Evolutionary conservation across 2,113 vertebrate genomes (phyloP).

Genomic region (Trogon surrucura): DNA sequence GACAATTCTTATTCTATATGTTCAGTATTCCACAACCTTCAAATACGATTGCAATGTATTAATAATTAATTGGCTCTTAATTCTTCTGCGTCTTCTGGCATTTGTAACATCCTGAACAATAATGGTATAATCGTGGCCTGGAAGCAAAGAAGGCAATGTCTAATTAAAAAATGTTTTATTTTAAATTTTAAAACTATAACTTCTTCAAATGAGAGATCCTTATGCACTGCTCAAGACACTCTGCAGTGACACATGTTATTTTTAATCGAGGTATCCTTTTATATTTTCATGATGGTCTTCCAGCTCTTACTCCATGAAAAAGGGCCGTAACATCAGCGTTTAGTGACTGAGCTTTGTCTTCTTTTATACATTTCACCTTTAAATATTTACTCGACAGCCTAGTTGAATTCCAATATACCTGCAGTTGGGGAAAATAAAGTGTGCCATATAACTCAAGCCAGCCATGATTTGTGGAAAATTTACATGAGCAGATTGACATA

Average conservation of each 20-base stretch:
- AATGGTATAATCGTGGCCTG: background rate
- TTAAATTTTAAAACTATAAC: background rate
- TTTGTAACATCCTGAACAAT: background rate
- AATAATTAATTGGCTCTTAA: constrained; percentile 53
- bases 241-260: background rate
- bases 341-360: constrained; percentile 1
- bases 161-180: background rate
- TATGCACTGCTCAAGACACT: background rate
- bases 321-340: background rate
- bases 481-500: constrained; percentile 60
- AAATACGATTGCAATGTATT: background rate
- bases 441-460: constrained; percentile 40
- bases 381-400: constrained; percentile 65
- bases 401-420: constrained; percentile 69
- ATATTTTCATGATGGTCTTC: background rate
- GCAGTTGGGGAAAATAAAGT: constrained; percentile 48
- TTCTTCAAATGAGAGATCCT: background rate
- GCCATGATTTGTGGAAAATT: constrained; percentile 54
- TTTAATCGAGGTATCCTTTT: constrained; percentile 8
- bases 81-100: background rate
- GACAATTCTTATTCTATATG: background rate
- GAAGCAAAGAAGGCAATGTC: background rate
- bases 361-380: constrained; percentile 39
- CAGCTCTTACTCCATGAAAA: background rate
- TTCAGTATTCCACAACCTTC: background rate